Evolutionary conservation across 2,888 invertebrate genomes (phyloP).

Genomic region (Eretmocerus hayati): DNA sequence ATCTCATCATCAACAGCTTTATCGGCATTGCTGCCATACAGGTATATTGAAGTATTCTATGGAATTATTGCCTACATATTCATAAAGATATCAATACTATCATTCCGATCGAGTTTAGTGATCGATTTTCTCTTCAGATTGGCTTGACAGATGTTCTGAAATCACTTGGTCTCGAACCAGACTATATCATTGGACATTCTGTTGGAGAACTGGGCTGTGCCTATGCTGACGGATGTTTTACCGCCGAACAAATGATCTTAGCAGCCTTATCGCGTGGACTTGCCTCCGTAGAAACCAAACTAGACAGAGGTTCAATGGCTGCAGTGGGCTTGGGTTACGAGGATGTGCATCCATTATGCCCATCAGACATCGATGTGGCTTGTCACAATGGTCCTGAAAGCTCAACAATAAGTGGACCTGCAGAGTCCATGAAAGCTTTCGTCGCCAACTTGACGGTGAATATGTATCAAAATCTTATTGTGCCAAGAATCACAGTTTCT

Average conservation of each 20-base stretch:
- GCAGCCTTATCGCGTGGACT: slow-evolving; percentile 34
- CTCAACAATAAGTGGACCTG: slow-evolving; percentile 81
- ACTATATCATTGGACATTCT: slow-evolving; percentile 68
- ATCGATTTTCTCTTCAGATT: slow-evolving; percentile 42
- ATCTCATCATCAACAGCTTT: slow-evolving; percentile 63
- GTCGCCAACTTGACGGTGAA: slow-evolving; percentile 53
- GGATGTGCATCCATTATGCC: slow-evolving; percentile 58
- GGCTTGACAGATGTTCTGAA: slow-evolving; percentile 59
- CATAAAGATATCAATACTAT: not conserved
- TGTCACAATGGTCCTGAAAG: slow-evolving; percentile 83
- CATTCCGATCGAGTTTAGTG: not conserved
- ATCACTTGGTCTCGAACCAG: slow-evolving; percentile 57
- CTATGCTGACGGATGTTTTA: too few relatives aligned
- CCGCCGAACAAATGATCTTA: slow-evolving; percentile 45
- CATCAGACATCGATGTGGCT: slow-evolving; percentile 72
- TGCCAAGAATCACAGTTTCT: too few relatives aligned
- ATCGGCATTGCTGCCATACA: slow-evolving; percentile 69
- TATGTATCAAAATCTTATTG: too few relatives aligned
- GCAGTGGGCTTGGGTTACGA: slow-evolving; percentile 66
- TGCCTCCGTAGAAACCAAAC: slow-evolving; percentile 32
- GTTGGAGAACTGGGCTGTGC: too few relatives aligned
- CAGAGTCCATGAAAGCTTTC: slow-evolving; percentile 59
- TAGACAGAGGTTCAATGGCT: slow-evolving; percentile 76
- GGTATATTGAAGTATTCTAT: too few relatives aligned
- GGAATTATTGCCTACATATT: not conserved